phyloP scores from a whole-genome alignment of 2,797 vertebrate genomes.

The Falco cherrug region DNA sequence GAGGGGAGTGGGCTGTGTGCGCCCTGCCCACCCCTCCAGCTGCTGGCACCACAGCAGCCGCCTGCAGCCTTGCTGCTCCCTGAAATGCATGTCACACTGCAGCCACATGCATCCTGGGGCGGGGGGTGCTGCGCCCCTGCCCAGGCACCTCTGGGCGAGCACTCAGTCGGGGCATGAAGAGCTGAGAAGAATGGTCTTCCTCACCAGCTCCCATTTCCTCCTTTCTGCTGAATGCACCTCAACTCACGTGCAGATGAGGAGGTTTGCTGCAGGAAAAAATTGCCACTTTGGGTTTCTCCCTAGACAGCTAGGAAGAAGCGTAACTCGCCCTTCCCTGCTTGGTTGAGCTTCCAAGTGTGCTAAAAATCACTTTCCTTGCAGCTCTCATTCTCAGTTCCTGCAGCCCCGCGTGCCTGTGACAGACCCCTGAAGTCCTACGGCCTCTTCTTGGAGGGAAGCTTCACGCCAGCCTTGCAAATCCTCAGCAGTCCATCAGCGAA shows the following conservation, averaged over 20 bases:
- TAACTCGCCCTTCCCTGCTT: background rate
- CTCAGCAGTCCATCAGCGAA: background rate
- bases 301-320: background rate
- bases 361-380: background rate
- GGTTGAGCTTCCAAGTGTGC: background rate
- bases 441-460: background rate
- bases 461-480: background rate
- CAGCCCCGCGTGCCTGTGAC: background rate
- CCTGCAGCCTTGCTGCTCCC: background rate
- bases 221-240: background rate
- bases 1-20: fast-evolving
- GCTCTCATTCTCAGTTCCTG: background rate
- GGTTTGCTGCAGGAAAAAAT: background rate
- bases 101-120: fast-evolving
- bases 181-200: background rate
- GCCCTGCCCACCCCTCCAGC: background rate
- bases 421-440: background rate
- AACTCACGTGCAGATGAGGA: background rate
- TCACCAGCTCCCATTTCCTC: background rate
- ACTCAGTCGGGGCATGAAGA: background rate
- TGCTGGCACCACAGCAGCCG: fast-evolving
- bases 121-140: fast-evolving
- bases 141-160: background rate
- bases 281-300: background rate
- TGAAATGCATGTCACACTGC: fast-evolving